These are phyloP conservation scores for Lochmaea capreae DNA, from an alignment of 2,888 invertebrate species.

Conservation along the genomic window DNA sequence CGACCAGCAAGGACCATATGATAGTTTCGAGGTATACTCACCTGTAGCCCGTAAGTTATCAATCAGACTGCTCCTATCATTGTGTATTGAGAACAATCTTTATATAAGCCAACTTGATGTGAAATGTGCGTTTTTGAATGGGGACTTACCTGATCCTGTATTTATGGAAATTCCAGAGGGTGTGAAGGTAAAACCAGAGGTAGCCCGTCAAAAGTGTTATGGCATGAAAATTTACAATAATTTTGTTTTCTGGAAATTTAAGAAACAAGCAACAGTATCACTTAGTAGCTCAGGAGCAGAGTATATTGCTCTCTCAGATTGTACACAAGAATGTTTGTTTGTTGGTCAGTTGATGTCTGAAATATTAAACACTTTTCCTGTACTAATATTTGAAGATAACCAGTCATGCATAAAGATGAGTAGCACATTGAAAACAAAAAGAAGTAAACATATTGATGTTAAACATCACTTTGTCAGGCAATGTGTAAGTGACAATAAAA, in stretches of 20 bases:
- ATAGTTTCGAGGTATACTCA: not conserved
- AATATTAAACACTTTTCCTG: too few relatives aligned
- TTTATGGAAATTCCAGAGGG: constrained; percentile 34
- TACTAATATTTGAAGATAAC: constrained; percentile 7
- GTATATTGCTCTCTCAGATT: constrained; percentile 36
- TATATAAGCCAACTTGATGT: too few relatives aligned
- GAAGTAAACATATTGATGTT: not conserved
- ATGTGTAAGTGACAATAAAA: not conserved
- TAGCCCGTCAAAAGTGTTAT: constrained; percentile 33
- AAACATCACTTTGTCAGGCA: not conserved
- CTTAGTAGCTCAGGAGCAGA: constrained; percentile 44
- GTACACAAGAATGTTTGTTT: too few relatives aligned
- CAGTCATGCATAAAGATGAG: constrained; percentile 2
- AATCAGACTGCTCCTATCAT: constrained; percentile 6
- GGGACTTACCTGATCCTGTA: constrained; percentile 24
- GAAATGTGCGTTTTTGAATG: constrained; percentile 31
- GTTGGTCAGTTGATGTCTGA: too few relatives aligned
- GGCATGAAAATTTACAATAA: constrained; percentile 40
- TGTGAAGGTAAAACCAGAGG: constrained; percentile 1
- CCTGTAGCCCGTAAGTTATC: not conserved
- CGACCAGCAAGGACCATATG: not conserved
- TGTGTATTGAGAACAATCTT: too few relatives aligned
- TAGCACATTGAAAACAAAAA: constrained; percentile 9
- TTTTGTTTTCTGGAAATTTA: constrained; percentile 43
- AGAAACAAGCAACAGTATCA: constrained; percentile 44